These are phyloP conservation scores for Lepisosteus oculatus DNA, from an alignment of 2,113 vertebrate genomes.

Conservation along the genomic window DNA sequence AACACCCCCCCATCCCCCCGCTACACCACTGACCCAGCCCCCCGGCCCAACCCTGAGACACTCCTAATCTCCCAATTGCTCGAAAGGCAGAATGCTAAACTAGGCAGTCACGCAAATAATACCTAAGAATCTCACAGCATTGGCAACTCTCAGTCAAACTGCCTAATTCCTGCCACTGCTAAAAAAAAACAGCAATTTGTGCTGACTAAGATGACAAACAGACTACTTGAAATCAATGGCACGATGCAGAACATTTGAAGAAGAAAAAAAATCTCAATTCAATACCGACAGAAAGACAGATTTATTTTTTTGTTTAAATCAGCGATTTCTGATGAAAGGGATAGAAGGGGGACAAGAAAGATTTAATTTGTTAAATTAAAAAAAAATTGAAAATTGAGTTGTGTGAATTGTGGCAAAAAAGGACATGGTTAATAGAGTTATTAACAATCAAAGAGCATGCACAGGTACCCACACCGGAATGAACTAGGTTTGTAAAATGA, in stretches of 20 bases:
- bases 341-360: slow-evolving; percentile 27
- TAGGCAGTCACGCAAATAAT: slow-evolving; percentile 46
- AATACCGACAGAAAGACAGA: slow-evolving; percentile 60
- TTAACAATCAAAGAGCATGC: slow-evolving; percentile 18
- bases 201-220: slow-evolving; percentile 59
- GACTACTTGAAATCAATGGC: slow-evolving; percentile 68
- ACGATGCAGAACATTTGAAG: slow-evolving; percentile 52
- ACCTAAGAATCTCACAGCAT: slow-evolving; percentile 50
- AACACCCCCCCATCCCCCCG: slow-evolving; percentile 18
- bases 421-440: slow-evolving; percentile 31
- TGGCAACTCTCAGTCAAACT: slow-evolving; percentile 40
- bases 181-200: slow-evolving; percentile 46
- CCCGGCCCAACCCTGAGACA: slow-evolving; percentile 26
- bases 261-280: slow-evolving; percentile 47
- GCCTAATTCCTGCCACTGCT: slow-evolving; percentile 45
- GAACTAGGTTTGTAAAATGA: slow-evolving; percentile 62
- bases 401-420: slow-evolving; percentile 37
- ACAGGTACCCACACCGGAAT: slow-evolving; percentile 51
- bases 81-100: slow-evolving; percentile 57
- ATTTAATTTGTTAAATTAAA: slow-evolving; percentile 58
- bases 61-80: slow-evolving; percentile 58
- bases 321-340: slow-evolving; percentile 65
- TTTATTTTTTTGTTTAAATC: slow-evolving; percentile 66
- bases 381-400: slow-evolving; percentile 65
- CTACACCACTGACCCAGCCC: too few relatives aligned